phyloP scores from a whole-genome alignment of 2,113 vertebrate genomes.

The Lethenteron reissneri region DNA sequence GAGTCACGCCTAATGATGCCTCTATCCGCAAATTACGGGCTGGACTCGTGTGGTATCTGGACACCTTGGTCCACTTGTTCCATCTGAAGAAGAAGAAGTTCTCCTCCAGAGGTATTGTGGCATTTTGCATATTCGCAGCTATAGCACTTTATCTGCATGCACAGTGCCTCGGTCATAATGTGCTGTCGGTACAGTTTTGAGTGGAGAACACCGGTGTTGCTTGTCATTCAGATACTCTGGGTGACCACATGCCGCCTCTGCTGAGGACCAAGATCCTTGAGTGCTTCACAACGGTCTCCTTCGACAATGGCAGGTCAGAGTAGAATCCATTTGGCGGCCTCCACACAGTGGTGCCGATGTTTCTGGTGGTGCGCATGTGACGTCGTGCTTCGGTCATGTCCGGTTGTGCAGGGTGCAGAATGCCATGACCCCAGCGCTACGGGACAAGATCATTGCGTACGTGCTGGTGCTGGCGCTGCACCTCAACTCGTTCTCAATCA shows the following conservation, averaged over 20 bases:
- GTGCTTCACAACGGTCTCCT: conserved; percentile 28
- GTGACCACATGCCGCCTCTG: conserved; percentile 22
- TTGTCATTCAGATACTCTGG: conserved; percentile 24
- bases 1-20: too few species aligned
- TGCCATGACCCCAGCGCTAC: conserved; percentile 31
- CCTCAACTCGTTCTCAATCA: conserved; percentile 25
- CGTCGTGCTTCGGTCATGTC: background rate
- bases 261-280: conserved; percentile 31
- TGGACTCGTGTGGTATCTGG: too few species aligned
- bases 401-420: conserved; percentile 23
- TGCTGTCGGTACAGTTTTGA: too few species aligned
- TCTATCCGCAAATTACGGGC: too few species aligned
- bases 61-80: too few species aligned
- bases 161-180: too few species aligned
- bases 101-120: too few species aligned
- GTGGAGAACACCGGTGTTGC: too few species aligned
- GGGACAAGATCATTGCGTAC: conserved; percentile 26
- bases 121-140: too few species aligned
- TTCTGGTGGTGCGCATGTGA: background rate
- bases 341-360: background rate
- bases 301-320: conserved; percentile 29
- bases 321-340: background rate
- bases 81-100: too few species aligned
- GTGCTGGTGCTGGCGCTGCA: conserved; percentile 30
- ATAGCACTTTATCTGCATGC: too few species aligned